Base-by-base conservation (phyloP, 2,888 invertebrate genomes). In the Drosophila colorata region DNA sequence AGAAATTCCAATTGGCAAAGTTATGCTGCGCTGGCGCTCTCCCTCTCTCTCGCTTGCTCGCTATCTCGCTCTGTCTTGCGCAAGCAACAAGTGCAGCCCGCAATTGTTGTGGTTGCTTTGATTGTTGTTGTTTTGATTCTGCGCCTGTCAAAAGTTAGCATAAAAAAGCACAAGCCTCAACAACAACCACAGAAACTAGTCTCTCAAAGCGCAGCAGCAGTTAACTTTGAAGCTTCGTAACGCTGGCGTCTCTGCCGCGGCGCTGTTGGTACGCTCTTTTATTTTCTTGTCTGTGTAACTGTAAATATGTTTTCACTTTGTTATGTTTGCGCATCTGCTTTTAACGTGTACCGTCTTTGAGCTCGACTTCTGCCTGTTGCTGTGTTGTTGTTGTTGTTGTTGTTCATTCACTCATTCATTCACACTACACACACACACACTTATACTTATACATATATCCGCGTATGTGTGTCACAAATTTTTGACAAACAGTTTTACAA, bases 221-320 rank as follows among this genome's bases (percentile, higher is more conserved):
- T 58, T 46, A 52, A 48, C 67, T 67, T 67, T 67, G 65, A 53
- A 72, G 72, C 76, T 69, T 74, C 59, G 58, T 33, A 46, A 44
- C 56, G 68, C 38, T 40, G 38, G 14, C 47, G 66, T 37, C 38
- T 58, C 16, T 51, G 33, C 33, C 23, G 51, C 55, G 59, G 18
- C 61, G 40, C 49, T 41, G 61, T 37, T 58, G 69, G 53, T 56
- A 44, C 57, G 68, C 78, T 69, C 65, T 61, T 59, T 43, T 59
- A 33, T 74, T 53, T 44, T 67, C 57, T 52, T 43, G 47, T 60
- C 65, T 72, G 65, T 67, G 74, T 87, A 88, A 88, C 88, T 86
- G 88, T 89, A 85, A 88, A 88, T 80, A 74, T 80, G 74, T 88
- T 88, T 85, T 85, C 89, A 85, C 89, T 88, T 88, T 83, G 88